Conservation (phyloP, 2,797 vertebrate genomes). For the Lateolabrax maculatus region DNA sequence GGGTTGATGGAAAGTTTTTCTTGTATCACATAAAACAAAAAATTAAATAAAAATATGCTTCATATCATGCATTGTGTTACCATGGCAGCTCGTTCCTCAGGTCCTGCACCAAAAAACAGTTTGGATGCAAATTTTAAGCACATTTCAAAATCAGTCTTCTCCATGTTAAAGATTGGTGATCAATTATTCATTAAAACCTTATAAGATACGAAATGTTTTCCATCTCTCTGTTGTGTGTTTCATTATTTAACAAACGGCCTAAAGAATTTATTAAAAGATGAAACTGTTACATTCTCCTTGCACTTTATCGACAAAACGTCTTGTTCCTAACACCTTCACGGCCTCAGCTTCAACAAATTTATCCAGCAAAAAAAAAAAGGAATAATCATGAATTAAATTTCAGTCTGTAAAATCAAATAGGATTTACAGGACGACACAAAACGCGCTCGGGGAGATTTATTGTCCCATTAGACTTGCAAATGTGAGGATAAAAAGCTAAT, state of each 20-base stretch:
- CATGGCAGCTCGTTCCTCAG: background rate
- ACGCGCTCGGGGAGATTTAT: conserved; percentile 32
- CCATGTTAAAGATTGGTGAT: background rate
- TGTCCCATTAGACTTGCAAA: conserved; percentile 54
- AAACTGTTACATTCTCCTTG: background rate
- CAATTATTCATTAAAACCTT: background rate
- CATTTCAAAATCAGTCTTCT: background rate
- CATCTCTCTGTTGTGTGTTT: background rate
- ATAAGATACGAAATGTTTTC: background rate
- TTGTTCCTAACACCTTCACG: too few relatives aligned
- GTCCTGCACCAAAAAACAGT: background rate
- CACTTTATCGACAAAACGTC: too few relatives aligned
- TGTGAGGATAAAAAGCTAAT: conserved; percentile 36
- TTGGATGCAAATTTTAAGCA: too few relatives aligned
- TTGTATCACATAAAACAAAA: too few relatives aligned
- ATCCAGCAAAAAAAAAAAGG: too few relatives aligned
- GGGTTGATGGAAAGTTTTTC: background rate
- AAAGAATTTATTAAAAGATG: background rate
- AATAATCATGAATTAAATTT: too few relatives aligned
- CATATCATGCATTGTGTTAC: background rate
- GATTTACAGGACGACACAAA: conserved; percentile 16
- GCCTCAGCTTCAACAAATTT: too few relatives aligned
- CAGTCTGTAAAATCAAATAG: background rate
- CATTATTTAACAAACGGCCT: background rate
- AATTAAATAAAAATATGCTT: too few relatives aligned